A percentile compares a stretch with the other conserved stretches of the same genome.
Evolutionary conservation across 1,140 invertebrate species (phyloP).

Genomic region (Eueides isabella): DNA sequence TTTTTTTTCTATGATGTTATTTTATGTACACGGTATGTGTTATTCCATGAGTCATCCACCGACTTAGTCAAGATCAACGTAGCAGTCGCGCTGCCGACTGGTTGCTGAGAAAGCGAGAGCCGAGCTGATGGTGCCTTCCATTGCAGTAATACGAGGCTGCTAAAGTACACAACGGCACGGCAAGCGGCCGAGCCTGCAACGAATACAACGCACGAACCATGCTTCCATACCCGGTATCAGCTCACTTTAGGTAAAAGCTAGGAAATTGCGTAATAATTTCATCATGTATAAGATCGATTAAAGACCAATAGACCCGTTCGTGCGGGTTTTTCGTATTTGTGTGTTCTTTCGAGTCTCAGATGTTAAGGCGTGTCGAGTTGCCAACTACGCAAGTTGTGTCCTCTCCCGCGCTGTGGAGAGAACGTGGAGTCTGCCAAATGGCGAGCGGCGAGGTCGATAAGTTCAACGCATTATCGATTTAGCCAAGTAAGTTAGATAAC

Average conservation of each 20-base stretch:
- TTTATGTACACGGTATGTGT: slow-evolving; percentile 74
- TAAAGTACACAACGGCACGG: slow-evolving; percentile 36
- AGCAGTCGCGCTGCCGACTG: slow-evolving; percentile 53
- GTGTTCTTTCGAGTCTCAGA: slow-evolving; percentile 45
- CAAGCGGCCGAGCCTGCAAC: slow-evolving; percentile 44
- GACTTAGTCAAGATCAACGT: slow-evolving; percentile 60
- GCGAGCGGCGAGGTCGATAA: slow-evolving; percentile 10
- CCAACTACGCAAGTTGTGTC: slow-evolving; percentile 10
- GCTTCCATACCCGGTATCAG: slow-evolving; percentile 69
- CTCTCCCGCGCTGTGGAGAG: background rate
- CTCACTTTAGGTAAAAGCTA: slow-evolving; percentile 78
- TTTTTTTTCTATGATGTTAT: slow-evolving; percentile 57
- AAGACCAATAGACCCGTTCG: slow-evolving; percentile 38
- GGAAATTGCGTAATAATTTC: slow-evolving; percentile 63
- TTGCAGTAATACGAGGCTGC: slow-evolving; percentile 43
- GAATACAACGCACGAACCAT: slow-evolving; percentile 50
- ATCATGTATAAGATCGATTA: slow-evolving; percentile 30
- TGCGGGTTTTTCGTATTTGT: slow-evolving; percentile 57
- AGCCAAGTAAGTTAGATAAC: slow-evolving; percentile 18
- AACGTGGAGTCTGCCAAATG: slow-evolving; percentile 14
- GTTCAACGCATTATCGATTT: slow-evolving; percentile 13
- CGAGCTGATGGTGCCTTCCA: slow-evolving; percentile 30
- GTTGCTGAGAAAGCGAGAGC: slow-evolving; percentile 33
- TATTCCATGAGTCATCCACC: slow-evolving; percentile 80
- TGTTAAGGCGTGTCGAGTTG: slow-evolving; percentile 24